Conservation (phyloP, 2,888 invertebrate genomes). For the Patella caerulea region DNA sequence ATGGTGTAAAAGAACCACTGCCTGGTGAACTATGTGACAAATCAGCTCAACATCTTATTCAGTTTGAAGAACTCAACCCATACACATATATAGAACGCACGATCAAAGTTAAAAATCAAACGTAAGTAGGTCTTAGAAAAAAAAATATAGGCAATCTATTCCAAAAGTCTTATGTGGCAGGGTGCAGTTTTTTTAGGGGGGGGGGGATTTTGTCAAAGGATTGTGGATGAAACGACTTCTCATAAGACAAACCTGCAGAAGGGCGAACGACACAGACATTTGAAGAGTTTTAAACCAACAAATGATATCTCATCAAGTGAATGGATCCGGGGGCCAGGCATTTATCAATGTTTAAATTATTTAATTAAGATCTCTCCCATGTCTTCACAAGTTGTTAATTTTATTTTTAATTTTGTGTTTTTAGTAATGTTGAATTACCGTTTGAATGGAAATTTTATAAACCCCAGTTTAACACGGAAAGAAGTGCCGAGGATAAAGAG, state of each 20-base stretch:
- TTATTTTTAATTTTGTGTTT: background rate
- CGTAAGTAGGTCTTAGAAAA: constrained; percentile 51
- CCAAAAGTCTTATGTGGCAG: no score
- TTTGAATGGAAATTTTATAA: constrained; percentile 70
- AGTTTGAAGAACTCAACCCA: constrained; percentile 68
- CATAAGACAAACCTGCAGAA: no score
- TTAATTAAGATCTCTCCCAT: no score
- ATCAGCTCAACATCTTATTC: constrained; percentile 63
- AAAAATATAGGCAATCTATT: background rate
- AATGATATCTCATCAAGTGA: no score
- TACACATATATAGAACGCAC: constrained; percentile 67
- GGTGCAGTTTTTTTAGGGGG: no score
- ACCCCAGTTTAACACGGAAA: constrained; percentile 52
- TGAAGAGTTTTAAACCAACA: no score
- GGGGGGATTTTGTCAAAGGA: no score
- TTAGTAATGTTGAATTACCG: constrained; percentile 65
- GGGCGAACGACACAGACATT: no score
- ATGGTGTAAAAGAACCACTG: constrained; percentile 57
- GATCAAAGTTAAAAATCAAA: constrained; percentile 60
- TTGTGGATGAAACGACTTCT: no score
- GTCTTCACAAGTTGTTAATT: no score
- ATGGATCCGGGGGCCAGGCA: no score
- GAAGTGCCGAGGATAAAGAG: constrained; percentile 28
- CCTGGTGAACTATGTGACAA: constrained; percentile 66
- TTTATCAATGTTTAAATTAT: no score